A percentile compares a stretch with the other conserved stretches of the same genome.
phyloP scores from a whole-genome alignment of 2,888 invertebrate genomes.

The Acrobasis suavella region DNA sequence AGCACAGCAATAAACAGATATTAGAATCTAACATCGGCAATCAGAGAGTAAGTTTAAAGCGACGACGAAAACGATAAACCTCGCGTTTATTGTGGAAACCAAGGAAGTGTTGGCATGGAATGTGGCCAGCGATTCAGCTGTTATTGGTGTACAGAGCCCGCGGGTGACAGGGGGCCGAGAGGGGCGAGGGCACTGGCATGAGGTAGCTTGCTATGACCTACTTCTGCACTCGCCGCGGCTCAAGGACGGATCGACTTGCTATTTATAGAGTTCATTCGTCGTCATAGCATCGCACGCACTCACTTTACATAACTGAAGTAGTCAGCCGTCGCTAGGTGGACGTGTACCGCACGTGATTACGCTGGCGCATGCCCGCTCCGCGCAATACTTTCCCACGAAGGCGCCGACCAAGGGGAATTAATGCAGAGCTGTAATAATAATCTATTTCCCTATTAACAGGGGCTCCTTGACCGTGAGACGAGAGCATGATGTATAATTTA shows the following conservation, averaged over 20 bases:
- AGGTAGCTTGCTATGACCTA: conserved; percentile 73
- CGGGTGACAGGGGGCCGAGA: conserved; percentile 39
- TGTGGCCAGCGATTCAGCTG: conserved; percentile 46
- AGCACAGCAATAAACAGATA: conserved; percentile 12
- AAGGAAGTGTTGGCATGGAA: conserved; percentile 46
- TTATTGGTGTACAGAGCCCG: conserved; percentile 40
- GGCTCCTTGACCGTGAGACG: conserved; percentile 41
- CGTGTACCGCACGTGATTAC: conserved; percentile 53
- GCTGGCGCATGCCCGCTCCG: conserved; percentile 39
- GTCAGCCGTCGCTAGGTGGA: conserved; percentile 56
- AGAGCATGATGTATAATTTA: conserved; percentile 14
- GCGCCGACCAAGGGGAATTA: conserved; percentile 47
- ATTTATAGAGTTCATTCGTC: conserved; percentile 79
- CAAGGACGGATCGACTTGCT: conserved; percentile 79
- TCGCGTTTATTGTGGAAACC: conserved; percentile 34
- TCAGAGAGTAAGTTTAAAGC: conserved; percentile 32
- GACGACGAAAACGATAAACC: conserved; percentile 36
- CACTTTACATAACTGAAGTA: conserved; percentile 74
- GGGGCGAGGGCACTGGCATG: conserved; percentile 54
- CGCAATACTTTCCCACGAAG: conserved; percentile 63
- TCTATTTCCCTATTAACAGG: conserved; percentile 53
- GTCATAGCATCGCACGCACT: conserved; percentile 67
- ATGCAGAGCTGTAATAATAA: conserved; percentile 51
- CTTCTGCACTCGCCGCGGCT: conserved; percentile 73
- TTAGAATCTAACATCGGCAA: conserved; percentile 2